Evolutionary conservation across 2,113 vertebrate genomes (phyloP), one percentile per base, ranked within the genome.

Genomic region (Heterotilapia buettikoferi): DNA sequence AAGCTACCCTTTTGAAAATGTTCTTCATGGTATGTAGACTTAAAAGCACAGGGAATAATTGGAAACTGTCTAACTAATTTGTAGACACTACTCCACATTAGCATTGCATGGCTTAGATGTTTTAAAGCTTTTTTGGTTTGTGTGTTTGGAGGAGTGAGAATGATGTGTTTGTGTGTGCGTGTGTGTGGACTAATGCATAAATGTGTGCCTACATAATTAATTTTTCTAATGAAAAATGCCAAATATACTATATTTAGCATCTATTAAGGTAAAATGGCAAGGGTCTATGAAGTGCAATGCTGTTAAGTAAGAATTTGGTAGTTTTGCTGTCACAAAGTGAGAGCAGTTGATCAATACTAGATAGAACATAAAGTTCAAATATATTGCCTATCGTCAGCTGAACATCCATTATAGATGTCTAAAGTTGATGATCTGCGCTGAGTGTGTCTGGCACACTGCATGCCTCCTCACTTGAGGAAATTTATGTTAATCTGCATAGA

Each of bases 21-120:
- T 59, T 43, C 7, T 79, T 87, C 26, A 61, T 76, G 45, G 3
- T 81, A 29, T 73, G 6, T 29, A 16, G 6, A 86, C 8, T 53
- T 81, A n/a, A 50, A 84, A 40, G 13, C 11, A 90, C 59, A 36
- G 59, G 89, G 93, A 92, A 91, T 95, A 93, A 94, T 94, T 95
- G 93, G 92, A 93, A 50, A 73, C 43, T 38, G 47, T 88, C 86
- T 89, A 89, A 90, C 78, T 85, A 47, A 81, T 86, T 83, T 79
- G 47, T 83, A 57, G 24, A 84, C 66, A 84, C 81, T n/a, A 82
- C 82, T 81, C 6, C 12, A 73, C 80, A 53, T 81, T 80, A 47
- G 83, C 91, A 90, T 90, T 82, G 88, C 87, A 86, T 89, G 89
- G 36, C 71, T 89, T 54, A 78, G 21, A 56, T 88, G 82, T 82